phyloP scores from a whole-genome alignment of 2,888 invertebrate genomes.

The Tillus elongatus region DNA sequence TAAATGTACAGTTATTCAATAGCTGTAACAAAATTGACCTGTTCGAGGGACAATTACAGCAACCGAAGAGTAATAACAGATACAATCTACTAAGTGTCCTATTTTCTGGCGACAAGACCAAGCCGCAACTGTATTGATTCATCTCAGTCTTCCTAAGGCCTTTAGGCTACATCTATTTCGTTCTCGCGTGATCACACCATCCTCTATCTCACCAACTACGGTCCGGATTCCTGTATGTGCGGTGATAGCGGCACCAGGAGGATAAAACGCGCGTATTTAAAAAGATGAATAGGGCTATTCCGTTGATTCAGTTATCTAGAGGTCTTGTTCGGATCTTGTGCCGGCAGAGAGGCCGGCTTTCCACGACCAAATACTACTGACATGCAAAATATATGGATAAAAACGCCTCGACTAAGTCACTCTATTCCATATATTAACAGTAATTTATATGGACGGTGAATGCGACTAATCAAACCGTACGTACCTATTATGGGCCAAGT shows the following conservation, averaged over 20 bases:
- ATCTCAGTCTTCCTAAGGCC: too few relatives aligned
- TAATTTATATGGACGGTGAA: constrained; percentile 13
- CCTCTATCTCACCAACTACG: too few relatives aligned
- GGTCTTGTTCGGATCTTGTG: constrained; percentile 40
- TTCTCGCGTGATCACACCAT: too few relatives aligned
- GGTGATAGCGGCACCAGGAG: constrained; percentile 22
- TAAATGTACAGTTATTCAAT: too few relatives aligned
- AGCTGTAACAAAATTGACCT: too few relatives aligned
- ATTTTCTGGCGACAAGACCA: too few relatives aligned
- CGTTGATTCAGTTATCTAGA: constrained; percentile 59
- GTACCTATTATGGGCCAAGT: too few relatives aligned
- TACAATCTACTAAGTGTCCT: constrained; percentile 1
- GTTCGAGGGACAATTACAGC: too few relatives aligned
- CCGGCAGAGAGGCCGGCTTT: constrained; percentile 35
- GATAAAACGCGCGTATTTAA: constrained; percentile 43
- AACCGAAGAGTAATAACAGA: too few relatives aligned
- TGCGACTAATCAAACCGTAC: constrained; percentile 11
- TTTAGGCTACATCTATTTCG: too few relatives aligned
- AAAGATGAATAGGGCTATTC: constrained; percentile 57
- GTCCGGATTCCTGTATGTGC: constrained; percentile 7
- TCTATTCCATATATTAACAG: constrained; percentile 14
- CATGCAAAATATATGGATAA: constrained; percentile 23
- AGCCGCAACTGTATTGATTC: too few relatives aligned
- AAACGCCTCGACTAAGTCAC: constrained; percentile 15
- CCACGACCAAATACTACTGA: constrained; percentile 20